A percentile compares a stretch with the other conserved stretches of the same genome.
These are phyloP conservation scores for Raja brachyura DNA, from an alignment of 2,113 vertebrate species.

Conservation along the genomic window DNA sequence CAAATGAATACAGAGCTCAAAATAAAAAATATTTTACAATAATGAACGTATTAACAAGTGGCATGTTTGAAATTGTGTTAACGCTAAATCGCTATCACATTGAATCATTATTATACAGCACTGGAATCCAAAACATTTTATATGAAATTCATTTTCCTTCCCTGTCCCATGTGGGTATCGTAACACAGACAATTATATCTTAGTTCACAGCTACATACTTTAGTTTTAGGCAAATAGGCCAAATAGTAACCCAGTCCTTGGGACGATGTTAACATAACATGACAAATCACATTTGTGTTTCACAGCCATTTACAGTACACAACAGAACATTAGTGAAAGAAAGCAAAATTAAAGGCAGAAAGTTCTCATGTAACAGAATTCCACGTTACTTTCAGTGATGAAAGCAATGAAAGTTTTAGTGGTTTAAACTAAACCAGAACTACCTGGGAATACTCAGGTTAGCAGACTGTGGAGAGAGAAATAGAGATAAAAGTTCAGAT, in stretches of 20 bases:
- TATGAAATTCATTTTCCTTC: not conserved
- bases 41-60: conserved; percentile 28
- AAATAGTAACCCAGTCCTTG: not conserved
- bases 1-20: conserved; percentile 3
- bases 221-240: not conserved
- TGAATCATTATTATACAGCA: conserved; percentile 17
- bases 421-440: not conserved
- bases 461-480: no score
- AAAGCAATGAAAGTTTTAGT: no score
- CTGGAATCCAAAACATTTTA: not conserved
- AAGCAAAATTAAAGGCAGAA: not conserved
- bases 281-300: not conserved
- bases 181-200: not conserved
- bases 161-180: not conserved
- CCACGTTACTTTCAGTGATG: not conserved
- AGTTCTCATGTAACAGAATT: not conserved
- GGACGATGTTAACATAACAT: not conserved
- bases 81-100: conserved; percentile 10
- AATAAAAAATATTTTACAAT: conserved; percentile 16
- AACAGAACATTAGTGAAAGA: not conserved
- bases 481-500: no score
- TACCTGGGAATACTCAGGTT: no score
- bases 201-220: not conserved
- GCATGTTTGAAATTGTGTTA: conserved; percentile 8
- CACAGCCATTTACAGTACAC: not conserved